Percentiles rank a stretch among this genome's conserved stretches.
Conservation (phyloP, 2,797 vertebrate species). For the Mus caroli region DNA sequence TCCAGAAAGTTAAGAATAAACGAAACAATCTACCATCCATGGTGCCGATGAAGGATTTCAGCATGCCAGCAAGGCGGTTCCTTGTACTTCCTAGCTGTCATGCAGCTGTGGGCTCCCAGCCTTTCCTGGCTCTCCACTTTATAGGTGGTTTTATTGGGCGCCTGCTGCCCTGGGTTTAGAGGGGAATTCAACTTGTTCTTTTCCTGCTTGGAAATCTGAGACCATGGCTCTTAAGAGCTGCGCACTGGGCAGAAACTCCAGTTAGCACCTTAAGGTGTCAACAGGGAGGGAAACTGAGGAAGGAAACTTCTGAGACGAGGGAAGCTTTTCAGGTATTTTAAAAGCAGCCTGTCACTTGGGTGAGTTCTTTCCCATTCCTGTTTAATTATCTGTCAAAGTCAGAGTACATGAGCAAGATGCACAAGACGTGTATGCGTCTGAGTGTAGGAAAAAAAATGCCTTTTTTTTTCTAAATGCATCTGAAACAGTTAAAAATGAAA, state of each 20-base stretch:
- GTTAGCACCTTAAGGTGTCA: conserved; percentile 70
- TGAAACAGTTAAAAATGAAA: conserved; percentile 55
- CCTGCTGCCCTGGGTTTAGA: not conserved
- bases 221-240: conserved; percentile 46
- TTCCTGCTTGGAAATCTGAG: conserved; percentile 51
- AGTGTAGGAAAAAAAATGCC: conserved; percentile 37
- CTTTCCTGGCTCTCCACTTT: conserved; percentile 44
- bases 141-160: conserved; percentile 54
- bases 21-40: not conserved
- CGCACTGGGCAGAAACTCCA: conserved; percentile 41
- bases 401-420: conserved; percentile 60
- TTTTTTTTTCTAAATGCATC: not conserved
- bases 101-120: conserved; percentile 37
- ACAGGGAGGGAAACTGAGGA: conserved; percentile 77
- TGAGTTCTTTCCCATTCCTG: conserved; percentile 75
- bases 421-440: conserved; percentile 65
- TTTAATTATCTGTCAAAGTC: conserved; percentile 76
- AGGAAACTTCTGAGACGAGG: conserved; percentile 67
- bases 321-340: conserved; percentile 63
- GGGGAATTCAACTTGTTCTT: conserved; percentile 67
- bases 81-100: conserved; percentile 60
- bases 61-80: not conserved
- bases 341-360: conserved; percentile 70
- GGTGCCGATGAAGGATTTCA: conserved; percentile 20
- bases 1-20: conserved; percentile 59